A percentile compares a stretch with the other conserved stretches of the same genome.
Conservation (phyloP, 2,888 invertebrate species). For the Agonopterix heracliana region DNA sequence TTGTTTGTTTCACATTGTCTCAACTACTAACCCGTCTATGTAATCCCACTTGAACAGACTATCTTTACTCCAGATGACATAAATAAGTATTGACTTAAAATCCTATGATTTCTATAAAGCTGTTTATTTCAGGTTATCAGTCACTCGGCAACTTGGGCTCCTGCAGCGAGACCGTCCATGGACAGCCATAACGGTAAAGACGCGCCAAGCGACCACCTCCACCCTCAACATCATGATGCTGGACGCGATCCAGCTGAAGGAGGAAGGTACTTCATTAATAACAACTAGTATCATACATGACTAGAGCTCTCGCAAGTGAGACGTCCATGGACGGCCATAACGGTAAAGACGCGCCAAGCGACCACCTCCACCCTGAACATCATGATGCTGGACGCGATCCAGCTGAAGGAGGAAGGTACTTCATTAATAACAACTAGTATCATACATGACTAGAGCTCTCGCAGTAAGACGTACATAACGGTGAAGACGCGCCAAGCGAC, state of each 20-base stretch:
- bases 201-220: conserved; percentile 77
- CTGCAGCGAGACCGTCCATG: conserved; percentile 76
- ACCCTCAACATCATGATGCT: conserved; percentile 75
- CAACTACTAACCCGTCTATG: too few relatives aligned
- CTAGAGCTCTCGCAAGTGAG: too few relatives aligned
- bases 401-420: too few relatives aligned
- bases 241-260: conserved; percentile 73
- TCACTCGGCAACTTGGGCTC: conserved; percentile 67
- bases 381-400: conserved; percentile 71
- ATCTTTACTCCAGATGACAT: too few relatives aligned
- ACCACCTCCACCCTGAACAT: conserved; percentile 76
- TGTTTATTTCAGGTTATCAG: conserved; percentile 38
- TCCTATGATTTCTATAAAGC: too few relatives aligned
- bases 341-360: conserved; percentile 79
- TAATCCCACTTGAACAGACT: too few relatives aligned
- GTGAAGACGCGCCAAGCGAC: conserved; percentile 80
- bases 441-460: too few relatives aligned
- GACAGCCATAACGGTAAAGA: conserved; percentile 80
- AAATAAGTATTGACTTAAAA: too few relatives aligned
- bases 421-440: too few relatives aligned
- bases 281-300: too few relatives aligned
- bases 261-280: too few relatives aligned
- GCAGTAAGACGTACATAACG: conserved; percentile 79
- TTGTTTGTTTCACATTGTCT: too few relatives aligned
- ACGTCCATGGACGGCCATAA: conserved; percentile 65